Base-by-base conservation (phyloP, 30 jellyfish, hydroid and myxozoan genomes). In the Mastigias papua region DNA sequence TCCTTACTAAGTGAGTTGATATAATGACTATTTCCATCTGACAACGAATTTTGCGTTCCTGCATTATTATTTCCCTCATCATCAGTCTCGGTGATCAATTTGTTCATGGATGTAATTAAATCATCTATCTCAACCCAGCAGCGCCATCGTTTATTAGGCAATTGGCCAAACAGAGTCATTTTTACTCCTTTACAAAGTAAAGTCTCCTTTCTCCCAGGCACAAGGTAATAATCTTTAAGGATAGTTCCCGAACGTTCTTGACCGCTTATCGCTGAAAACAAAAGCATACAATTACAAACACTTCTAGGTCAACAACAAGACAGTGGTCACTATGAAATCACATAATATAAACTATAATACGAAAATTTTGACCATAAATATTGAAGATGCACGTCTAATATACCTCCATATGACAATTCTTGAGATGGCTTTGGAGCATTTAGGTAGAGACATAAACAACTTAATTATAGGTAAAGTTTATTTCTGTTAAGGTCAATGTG, bases 141-240 rank as follows among this genome's bases (percentile, higher is more conserved):
- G 27, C 98, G 79, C 98, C 98, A 93, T 54, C 98, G 69, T 11
- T 84, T 79, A 62, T 93, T 65, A 10, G 97, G 97, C 60, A 93
- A 33, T 34, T 93, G 97, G 17, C 98, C 98, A 71, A 87, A 89
- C n/a, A 93, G 26, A 19, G 96, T 82, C 83, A 93, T 96, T 58
- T 88, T 88, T n/a, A 89, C 84, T 16, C 97, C 97, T 34, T 93
- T 87, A 69, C 96, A 81, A 49, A 93, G 51, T 58, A 63, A 83
- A 10, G 98, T 93, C 29, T 83, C 93, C 82, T 67, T 76, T 73
- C 98, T 62, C 57, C 97, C 97, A 51, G 98, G 96, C 13, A 93
- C 91, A 7, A 93, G 92, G 82, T 83, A 82, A 54, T 93, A 93
- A 67, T 93, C 98, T 66, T 78, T 86, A 28, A n/a, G 57, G 25